A percentile compares a stretch with the other conserved stretches of the same genome.
These are phyloP conservation scores for Nyctibius bracteatus DNA, from an alignment of 2,113 vertebrate genomes.

Conservation along the genomic window DNA sequence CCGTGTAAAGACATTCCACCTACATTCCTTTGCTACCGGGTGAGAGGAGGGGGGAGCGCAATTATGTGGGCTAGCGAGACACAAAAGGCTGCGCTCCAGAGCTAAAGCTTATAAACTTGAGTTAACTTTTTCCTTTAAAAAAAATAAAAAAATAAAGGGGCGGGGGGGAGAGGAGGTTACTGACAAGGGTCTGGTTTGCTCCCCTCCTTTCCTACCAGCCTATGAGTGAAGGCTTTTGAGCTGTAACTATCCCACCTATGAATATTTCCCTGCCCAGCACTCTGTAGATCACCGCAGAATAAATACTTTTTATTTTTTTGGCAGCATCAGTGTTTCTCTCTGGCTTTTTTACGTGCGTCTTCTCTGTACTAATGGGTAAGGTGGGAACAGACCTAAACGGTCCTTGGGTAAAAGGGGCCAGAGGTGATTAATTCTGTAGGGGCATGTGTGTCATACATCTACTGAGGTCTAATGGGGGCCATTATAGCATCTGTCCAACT, in stretches of 20 bases:
- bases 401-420: not conserved
- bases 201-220: not conserved
- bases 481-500: not conserved
- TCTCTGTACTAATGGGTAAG: not conserved
- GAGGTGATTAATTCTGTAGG: not conserved
- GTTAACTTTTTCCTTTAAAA: not conserved
- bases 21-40: conserved; percentile 64
- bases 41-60: conserved; percentile 11
- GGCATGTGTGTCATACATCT: accelerated
- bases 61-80: conserved; percentile 29
- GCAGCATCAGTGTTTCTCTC: not conserved
- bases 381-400: not conserved
- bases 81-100: conserved; percentile 5
- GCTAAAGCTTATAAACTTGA: not conserved
- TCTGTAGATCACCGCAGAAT: not conserved
- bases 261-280: not conserved
- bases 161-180: accelerated
- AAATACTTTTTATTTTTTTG: not conserved
- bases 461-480: too few relatives aligned
- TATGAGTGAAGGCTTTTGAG: not conserved
- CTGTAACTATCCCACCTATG: not conserved
- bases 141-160: not conserved
- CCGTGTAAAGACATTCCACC: conserved; percentile 59
- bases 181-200: not conserved
- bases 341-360: accelerated